phyloP scores from a whole-genome alignment of 2,113 vertebrate species.

The Copsychus sechellarum region DNA sequence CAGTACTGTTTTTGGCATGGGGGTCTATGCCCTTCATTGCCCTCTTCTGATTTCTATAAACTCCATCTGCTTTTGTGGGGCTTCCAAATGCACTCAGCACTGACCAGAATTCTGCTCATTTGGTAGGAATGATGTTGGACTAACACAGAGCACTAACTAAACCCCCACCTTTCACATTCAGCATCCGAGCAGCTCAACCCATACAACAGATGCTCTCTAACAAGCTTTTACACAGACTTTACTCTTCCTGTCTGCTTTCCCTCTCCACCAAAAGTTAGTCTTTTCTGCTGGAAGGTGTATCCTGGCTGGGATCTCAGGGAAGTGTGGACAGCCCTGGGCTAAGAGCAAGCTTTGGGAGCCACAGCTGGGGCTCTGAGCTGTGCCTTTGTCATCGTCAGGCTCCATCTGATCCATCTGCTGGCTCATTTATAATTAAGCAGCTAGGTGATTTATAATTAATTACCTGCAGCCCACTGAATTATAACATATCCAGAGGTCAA shows the following conservation, averaged over 20 bases:
- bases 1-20: background rate
- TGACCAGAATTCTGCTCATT: background rate
- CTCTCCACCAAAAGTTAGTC: fast-evolving
- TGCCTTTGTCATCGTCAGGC: background rate
- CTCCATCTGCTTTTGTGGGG: background rate
- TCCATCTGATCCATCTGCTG: background rate
- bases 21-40: background rate
- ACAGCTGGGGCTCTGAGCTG: background rate
- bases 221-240: background rate
- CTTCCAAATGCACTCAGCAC: background rate
- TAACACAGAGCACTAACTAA: fast-evolving
- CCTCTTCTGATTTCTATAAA: background rate
- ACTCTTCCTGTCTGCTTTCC: background rate
- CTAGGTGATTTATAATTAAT: background rate
- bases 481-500: background rate
- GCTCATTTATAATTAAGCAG: conserved; percentile 10
- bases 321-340: background rate
- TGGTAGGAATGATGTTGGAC: fast-evolving
- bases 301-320: background rate
- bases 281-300: background rate
- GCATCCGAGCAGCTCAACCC: fast-evolving
- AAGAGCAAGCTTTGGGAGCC: background rate
- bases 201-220: background rate
- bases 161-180: too few relatives aligned
- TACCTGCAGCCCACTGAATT: background rate